Evolutionary conservation across 2,113 vertebrate genomes (phyloP).

Genomic region (Oxyruncus cristatus): DNA sequence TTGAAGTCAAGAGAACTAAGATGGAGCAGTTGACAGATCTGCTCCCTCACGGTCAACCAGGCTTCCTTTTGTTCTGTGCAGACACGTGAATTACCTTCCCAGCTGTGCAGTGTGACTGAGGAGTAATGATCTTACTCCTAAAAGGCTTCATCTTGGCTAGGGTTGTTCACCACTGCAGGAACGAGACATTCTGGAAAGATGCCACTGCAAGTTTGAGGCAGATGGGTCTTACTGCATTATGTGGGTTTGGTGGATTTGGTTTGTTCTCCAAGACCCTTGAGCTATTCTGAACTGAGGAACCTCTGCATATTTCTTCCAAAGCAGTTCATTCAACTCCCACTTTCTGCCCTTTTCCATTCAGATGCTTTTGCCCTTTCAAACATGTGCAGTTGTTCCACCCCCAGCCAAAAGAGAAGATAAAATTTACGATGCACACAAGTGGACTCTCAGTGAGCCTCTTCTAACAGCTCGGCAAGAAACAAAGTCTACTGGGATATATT

Average conservation of each 20-base stretch:
- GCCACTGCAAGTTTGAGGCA: background rate
- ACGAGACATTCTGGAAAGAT: background rate
- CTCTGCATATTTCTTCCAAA: background rate
- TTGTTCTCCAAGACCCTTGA: background rate
- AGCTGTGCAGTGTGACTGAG: background rate
- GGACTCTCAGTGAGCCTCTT: background rate
- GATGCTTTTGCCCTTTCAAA: background rate
- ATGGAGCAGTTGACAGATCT: background rate
- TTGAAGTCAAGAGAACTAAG: background rate
- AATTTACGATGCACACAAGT: background rate
- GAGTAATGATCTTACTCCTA: background rate
- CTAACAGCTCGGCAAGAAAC: conserved; percentile 10
- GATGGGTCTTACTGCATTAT: background rate
- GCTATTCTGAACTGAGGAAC: background rate
- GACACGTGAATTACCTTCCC: background rate
- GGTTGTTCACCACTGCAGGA: background rate
- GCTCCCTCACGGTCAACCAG: background rate
- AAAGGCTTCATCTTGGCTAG: background rate
- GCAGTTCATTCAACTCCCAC: background rate
- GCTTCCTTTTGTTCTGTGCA: background rate
- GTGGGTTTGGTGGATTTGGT: background rate
- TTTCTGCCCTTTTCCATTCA: background rate
- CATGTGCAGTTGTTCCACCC: background rate
- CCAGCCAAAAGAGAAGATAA: background rate
- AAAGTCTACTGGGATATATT: conserved; percentile 11